A percentile compares a stretch with the other conserved stretches of the same genome.
These are phyloP conservation scores for Lepidurus arcticus DNA, from an alignment of 1,140 invertebrate species.

Conservation along the genomic window DNA sequence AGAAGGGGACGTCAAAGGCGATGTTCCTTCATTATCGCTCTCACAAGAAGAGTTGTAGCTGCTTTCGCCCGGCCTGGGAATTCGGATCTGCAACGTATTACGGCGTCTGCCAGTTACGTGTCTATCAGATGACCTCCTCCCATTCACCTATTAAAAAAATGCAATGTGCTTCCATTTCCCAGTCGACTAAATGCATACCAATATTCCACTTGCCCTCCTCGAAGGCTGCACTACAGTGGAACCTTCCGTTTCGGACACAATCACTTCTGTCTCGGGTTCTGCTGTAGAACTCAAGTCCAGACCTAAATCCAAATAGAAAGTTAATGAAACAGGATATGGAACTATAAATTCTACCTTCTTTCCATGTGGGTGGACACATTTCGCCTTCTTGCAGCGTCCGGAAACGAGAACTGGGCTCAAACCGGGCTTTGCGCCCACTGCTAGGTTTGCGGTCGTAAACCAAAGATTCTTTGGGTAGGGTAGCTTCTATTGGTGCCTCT, in stretches of 20 bases:
- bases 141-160: constrained; percentile 2
- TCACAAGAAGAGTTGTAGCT: constrained; percentile 42
- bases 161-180: neutral
- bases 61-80: constrained; percentile 41
- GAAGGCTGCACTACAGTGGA: neutral
- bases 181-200: neutral
- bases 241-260: constrained; percentile 33
- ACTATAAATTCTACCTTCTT: constrained; percentile 25
- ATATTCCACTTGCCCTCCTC: neutral
- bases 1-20: constrained; percentile 33
- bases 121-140: neutral
- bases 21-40: constrained; percentile 38
- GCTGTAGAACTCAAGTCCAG: constrained; percentile 35
- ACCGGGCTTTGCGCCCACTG: neutral
- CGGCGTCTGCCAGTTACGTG: neutral
- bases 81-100: neutral
- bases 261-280: constrained; percentile 35
- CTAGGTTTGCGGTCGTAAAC: neutral
- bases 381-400: neutral
- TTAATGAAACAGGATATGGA: neutral
- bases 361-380: neutral
- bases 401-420: constrained; percentile 28
- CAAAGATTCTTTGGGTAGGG: neutral
- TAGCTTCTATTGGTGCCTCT: neutral
- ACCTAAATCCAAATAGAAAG: constrained; percentile 1